Conservation (phyloP, 2,113 vertebrate species). For the Clarias gariepinus region DNA sequence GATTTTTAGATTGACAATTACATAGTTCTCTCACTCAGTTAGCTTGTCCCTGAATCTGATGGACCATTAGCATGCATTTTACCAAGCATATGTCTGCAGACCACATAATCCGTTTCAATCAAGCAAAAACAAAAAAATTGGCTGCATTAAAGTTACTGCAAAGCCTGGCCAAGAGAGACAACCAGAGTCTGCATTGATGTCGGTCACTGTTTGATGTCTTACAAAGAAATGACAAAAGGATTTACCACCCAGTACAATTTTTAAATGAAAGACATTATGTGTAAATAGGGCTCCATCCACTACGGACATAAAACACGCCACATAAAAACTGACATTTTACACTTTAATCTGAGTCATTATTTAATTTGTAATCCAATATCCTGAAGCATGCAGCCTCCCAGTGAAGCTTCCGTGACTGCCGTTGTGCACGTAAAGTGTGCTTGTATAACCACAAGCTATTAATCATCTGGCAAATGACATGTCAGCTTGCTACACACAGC, state of each 20-base stretch:
- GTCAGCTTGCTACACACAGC: not conserved
- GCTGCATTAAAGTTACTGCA: not conserved
- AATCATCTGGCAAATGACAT: slow-evolving; percentile 7
- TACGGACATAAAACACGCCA: not conserved
- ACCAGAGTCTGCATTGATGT: not conserved
- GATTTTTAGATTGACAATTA: not conserved
- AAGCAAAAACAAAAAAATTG: not conserved
- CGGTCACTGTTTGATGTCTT: not conserved
- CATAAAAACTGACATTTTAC: not conserved
- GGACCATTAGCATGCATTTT: not conserved
- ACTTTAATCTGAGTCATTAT: slow-evolving; percentile 1
- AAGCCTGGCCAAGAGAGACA: not conserved
- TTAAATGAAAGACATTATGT: not conserved
- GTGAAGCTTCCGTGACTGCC: slow-evolving; percentile 1
- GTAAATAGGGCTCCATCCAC: not conserved
- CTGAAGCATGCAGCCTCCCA: not conserved
- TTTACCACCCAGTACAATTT: no score
- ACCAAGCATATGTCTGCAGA: not conserved
- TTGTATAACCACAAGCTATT: slow-evolving; percentile 11
- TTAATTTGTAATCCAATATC: slow-evolving; percentile 3
- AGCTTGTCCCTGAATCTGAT: not conserved
- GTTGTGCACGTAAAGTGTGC: slow-evolving; percentile 9
- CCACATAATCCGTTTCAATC: not conserved
- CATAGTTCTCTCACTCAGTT: not conserved
- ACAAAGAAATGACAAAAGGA: not conserved